phyloP scores from a whole-genome alignment of 2,888 invertebrate species.

The Eupithecia pulchellata region DNA sequence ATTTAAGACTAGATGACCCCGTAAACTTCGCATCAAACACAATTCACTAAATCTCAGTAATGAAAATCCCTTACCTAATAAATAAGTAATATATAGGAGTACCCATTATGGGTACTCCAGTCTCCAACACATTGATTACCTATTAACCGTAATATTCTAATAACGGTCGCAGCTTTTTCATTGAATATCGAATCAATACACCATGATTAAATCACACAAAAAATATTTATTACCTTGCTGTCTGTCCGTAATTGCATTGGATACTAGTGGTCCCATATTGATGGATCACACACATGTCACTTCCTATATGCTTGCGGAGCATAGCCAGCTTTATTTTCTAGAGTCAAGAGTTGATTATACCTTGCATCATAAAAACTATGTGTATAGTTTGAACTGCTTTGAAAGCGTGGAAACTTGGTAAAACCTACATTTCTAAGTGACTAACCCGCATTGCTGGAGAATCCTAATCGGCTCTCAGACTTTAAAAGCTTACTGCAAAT shows the following conservation, averaged over 20 bases:
- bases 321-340: conserved; percentile 9
- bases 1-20: neutral
- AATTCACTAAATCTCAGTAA: neutral
- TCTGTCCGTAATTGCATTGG: conserved; percentile 43
- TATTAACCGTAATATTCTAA: conserved; percentile 25
- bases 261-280: conserved; percentile 30
- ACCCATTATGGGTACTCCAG: neutral
- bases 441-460: neutral
- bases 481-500: neutral
- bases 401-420: neutral
- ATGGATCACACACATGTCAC: conserved; percentile 15
- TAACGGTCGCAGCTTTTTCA: conserved; percentile 44
- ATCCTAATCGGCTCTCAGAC: neutral
- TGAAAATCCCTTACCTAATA: neutral
- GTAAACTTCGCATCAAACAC: no score
- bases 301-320: conserved; percentile 4
- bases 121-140: conserved; percentile 23
- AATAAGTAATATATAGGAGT: no score
- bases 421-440: neutral
- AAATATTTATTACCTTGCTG: conserved; percentile 43
- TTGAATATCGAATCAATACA: conserved; percentile 44
- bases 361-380: neutral
- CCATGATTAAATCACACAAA: conserved; percentile 42
- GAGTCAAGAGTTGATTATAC: neutral
- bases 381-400: neutral